Evolutionary conservation across 2,888 invertebrate species (phyloP).

Genomic region (Drosophila siamana): DNA sequence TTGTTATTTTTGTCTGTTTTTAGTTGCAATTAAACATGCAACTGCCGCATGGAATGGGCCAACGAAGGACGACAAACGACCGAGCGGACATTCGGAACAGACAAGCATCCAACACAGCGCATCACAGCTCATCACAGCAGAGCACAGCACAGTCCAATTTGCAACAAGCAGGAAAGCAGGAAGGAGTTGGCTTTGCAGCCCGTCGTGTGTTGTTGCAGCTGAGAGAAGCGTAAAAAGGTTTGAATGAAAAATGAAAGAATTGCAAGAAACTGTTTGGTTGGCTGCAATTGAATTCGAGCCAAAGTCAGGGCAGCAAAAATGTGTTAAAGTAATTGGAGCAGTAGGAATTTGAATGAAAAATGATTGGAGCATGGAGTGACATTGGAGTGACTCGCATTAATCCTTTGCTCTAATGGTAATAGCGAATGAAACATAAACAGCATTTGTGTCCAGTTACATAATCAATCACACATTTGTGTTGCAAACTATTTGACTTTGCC

Average conservation of each 20-base stretch:
- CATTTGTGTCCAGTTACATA: not conserved
- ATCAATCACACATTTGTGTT: not conserved
- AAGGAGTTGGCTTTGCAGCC: not conserved
- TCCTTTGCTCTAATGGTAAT: not conserved
- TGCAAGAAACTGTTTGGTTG: slow-evolving; percentile 42
- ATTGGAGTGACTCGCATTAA: not conserved
- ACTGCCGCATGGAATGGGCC: slow-evolving; percentile 56
- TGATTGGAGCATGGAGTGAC: not conserved
- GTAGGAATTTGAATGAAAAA: not conserved
- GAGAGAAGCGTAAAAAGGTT: slow-evolving; percentile 33
- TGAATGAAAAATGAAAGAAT: slow-evolving; percentile 34
- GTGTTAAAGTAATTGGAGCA: slow-evolving; percentile 8
- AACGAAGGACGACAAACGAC: slow-evolving; percentile 22
- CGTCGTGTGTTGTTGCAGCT: slow-evolving; percentile 24
- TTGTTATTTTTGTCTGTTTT: slow-evolving; percentile 55
- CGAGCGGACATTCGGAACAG: no score
- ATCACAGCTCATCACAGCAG: slow-evolving; percentile 64
- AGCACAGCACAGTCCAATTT: slow-evolving; percentile 65
- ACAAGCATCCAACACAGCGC: slow-evolving; percentile 48
- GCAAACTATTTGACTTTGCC: slow-evolving; percentile 1
- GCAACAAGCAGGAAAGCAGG: slow-evolving; percentile 23
- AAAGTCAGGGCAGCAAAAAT: slow-evolving; percentile 14
- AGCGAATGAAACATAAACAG: not conserved
- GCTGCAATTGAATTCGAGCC: slow-evolving; percentile 48
- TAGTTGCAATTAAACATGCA: slow-evolving; percentile 80